Conservation (phyloP, 2,888 invertebrate species). For the Cordilura impudica region DNA sequence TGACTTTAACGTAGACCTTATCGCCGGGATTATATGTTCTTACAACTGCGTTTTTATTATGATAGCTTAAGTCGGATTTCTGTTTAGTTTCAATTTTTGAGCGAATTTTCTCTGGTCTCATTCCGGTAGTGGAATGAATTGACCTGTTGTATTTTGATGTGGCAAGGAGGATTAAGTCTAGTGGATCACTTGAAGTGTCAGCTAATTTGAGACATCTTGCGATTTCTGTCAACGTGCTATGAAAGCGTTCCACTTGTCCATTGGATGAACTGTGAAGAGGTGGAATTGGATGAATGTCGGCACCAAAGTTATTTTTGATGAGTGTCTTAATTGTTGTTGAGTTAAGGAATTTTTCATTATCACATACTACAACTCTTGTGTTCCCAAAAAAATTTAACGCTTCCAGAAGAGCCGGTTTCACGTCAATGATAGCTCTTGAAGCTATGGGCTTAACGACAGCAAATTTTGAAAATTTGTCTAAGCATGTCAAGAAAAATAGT, state of each 20-base stretch:
- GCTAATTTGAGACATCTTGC: background rate
- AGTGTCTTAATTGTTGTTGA: constrained; percentile 22
- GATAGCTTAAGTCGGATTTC: background rate
- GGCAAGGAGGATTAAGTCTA: background rate
- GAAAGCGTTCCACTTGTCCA: background rate
- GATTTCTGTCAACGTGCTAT: constrained; percentile 12
- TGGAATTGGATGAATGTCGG: constrained; percentile 30
- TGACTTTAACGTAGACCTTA: background rate
- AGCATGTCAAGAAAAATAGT: constrained; percentile 22
- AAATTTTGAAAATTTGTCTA: constrained; percentile 55
- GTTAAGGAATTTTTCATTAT: constrained; percentile 44
- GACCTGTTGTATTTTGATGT: background rate
- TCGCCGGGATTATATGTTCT: background rate
- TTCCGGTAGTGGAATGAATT: background rate
- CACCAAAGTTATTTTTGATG: constrained; percentile 12
- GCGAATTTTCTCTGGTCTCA: background rate
- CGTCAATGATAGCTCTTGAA: constrained; percentile 33
- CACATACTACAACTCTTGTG: background rate
- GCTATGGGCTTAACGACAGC: constrained; percentile 20
- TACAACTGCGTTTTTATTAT: background rate
- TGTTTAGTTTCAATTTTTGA: background rate
- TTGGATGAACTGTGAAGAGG: constrained; percentile 39
- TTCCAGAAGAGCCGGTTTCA: constrained; percentile 22
- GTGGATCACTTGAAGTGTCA: background rate
- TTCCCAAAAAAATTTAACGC: background rate